These are phyloP conservation scores for Lordiphosa fenestrarum DNA, from an alignment of 2,888 invertebrate genomes.

Conservation along the genomic window DNA sequence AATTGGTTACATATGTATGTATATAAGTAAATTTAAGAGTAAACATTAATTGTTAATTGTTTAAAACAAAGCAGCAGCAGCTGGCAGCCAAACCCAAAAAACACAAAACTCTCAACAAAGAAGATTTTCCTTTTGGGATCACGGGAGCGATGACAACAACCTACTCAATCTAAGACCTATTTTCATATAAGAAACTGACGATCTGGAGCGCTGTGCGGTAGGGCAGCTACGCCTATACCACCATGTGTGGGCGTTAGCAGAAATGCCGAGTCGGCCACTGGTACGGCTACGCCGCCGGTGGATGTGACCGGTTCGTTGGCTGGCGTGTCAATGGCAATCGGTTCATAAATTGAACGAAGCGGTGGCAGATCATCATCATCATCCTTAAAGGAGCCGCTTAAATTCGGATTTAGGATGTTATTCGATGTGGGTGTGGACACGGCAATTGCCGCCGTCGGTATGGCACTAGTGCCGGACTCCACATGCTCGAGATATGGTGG, in stretches of 20 bases:
- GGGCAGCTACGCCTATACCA: slow-evolving; percentile 78
- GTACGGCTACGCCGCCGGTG: slow-evolving; percentile 21
- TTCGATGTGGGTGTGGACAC: slow-evolving; percentile 74
- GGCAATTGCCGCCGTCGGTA: slow-evolving; percentile 32
- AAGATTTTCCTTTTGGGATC: not conserved
- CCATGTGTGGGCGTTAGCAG: slow-evolving; percentile 78
- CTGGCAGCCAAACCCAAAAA: slow-evolving; percentile 52
- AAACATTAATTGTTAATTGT: slow-evolving; percentile 66
- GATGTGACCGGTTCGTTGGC: slow-evolving; percentile 29
- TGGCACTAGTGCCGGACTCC: slow-evolving; percentile 44
- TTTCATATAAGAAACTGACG: slow-evolving; percentile 63
- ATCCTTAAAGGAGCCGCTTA: slow-evolving; percentile 80
- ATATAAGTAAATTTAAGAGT: slow-evolving; percentile 46
- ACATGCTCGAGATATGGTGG: slow-evolving; percentile 71
- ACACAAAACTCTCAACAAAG: slow-evolving; percentile 33
- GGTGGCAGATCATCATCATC: slow-evolving; percentile 74
- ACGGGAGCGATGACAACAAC: slow-evolving; percentile 13
- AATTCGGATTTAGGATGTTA: slow-evolving; percentile 80
- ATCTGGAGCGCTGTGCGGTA: slow-evolving; percentile 64
- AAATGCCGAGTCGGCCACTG: slow-evolving; percentile 67
- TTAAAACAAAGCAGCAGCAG: slow-evolving; percentile 63
- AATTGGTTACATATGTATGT: slow-evolving; percentile 14
- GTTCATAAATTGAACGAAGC: slow-evolving; percentile 78
- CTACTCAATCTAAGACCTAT: slow-evolving; percentile 2
- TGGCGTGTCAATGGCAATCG: slow-evolving; percentile 60